Base-by-base conservation (phyloP, 2,113 vertebrate species). In the Nyctibius bracteatus region DNA sequence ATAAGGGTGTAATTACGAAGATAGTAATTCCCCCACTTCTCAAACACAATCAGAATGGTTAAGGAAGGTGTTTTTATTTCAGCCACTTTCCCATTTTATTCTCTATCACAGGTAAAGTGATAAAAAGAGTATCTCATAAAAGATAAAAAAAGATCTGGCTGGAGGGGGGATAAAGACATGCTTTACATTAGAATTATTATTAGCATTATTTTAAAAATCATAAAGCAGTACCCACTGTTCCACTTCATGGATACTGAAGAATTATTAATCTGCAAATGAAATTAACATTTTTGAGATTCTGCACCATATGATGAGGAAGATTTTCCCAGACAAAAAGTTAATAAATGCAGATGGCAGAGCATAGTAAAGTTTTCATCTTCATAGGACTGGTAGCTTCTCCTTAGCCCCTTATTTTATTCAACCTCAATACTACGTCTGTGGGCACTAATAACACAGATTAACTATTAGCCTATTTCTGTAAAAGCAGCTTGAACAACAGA, bases 141-240 rank as follows among this genome's bases (percentile, higher is more conserved):
- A n/a, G n/a, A n/a, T n/a, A n/a, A n/a, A n/a, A n/a, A n/a, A n/a
- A n/a, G 12, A 81, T 79, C 14, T 62, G 6, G 9, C 12, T 30
- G 25, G 52, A 35, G 23, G 14, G 4, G 2, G 6, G 11, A 57
- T 19, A 61, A 78, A 73, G 12, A 25, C 1, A 0, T 35, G 9
- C 6, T 92, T 78, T 37, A 17, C 12, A 28, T 58, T 70, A 74
- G 8, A 86, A 73, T 37, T 3, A 51, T 30, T 30, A 18, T 21
- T 19, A 39, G 19, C 9, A 37, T 6, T 62, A 25, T 54, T 84
- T 87, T 71, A 20, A 15, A 61, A 87, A 61, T 44, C 37, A 41
- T 62, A 66, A 84, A 52, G 2, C 5, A 21, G 14, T 30, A 43
- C 4, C 9, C 12, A 51, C 24, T 27, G 23, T 17, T 90, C 10